phyloP scores from a whole-genome alignment of 2,888 invertebrate genomes.

The Leptinotarsa rubiginosa region DNA sequence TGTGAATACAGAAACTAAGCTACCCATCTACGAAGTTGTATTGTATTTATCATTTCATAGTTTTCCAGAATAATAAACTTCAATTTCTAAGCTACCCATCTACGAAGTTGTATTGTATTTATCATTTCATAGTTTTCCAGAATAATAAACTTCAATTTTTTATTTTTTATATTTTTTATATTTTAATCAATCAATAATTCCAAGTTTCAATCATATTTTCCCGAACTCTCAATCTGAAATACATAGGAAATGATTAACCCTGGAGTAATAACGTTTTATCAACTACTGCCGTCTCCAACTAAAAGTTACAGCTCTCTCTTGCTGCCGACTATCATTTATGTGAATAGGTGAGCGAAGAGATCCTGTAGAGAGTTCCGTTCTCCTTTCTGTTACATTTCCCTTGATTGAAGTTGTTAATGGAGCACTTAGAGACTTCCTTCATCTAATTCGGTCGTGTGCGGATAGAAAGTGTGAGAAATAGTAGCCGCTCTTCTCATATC shows the following conservation, averaged over 20 bases:
- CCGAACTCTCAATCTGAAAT: neutral
- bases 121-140: too few relatives aligned
- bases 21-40: too few relatives aligned
- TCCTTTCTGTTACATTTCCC: constrained; percentile 6
- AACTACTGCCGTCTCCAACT: neutral
- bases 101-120: too few relatives aligned
- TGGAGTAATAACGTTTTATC: constrained; percentile 1
- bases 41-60: too few relatives aligned
- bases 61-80: too few relatives aligned
- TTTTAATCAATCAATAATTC: neutral
- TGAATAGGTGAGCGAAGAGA: constrained; percentile 8
- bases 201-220: neutral
- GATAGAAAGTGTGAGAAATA: constrained; percentile 6
- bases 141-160: too few relatives aligned
- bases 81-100: too few relatives aligned
- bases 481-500: neutral
- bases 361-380: neutral
- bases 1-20: too few relatives aligned
- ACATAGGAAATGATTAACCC: constrained; percentile 4
- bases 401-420: constrained; percentile 13
- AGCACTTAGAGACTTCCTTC: constrained; percentile 12
- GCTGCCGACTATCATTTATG: neutral
- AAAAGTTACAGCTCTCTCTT: neutral
- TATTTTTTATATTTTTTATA: too few relatives aligned
- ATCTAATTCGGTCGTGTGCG: neutral